Conservation (phyloP, 2,797 vertebrate species). For the Heliangelus exortis region DNA sequence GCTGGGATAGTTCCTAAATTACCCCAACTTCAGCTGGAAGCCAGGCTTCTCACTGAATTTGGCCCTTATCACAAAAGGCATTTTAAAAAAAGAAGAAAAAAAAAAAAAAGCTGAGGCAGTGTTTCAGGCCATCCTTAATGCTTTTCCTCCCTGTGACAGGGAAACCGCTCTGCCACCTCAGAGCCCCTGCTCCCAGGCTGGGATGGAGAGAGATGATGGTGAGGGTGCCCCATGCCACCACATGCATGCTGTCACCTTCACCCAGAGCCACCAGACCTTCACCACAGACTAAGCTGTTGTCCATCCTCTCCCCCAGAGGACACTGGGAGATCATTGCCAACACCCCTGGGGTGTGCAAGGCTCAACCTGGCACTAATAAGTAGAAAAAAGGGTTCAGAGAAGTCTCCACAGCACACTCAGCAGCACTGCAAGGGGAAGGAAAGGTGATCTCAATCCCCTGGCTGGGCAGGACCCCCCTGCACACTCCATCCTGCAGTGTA, state of each 20-base stretch:
- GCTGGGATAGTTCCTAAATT: not conserved
- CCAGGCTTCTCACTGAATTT: not conserved
- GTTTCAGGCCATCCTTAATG: not conserved
- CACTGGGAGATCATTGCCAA: not conserved
- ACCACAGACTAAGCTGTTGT: not conserved
- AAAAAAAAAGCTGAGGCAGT: not conserved
- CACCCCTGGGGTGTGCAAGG: not conserved
- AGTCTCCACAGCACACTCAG: not conserved
- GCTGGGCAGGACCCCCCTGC: not conserved
- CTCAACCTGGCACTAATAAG: not conserved
- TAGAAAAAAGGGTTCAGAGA: not conserved
- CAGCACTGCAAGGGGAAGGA: accelerated
- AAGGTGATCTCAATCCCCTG: not conserved
- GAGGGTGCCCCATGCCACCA: accelerated
- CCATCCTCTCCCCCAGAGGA: not conserved
- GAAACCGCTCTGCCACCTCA: not conserved
- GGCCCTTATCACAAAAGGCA: not conserved
- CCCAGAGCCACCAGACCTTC: not conserved
- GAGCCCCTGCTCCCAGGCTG: accelerated
- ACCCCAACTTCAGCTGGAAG: not conserved
- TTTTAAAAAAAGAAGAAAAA: not conserved
- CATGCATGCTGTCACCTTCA: not conserved
- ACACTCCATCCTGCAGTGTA: accelerated
- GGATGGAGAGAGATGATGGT: not conserved
- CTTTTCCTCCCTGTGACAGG: not conserved